These are phyloP conservation scores for Amphimallon solstitiale DNA, from an alignment of 2,888 invertebrate genomes.

Conservation along the genomic window DNA sequence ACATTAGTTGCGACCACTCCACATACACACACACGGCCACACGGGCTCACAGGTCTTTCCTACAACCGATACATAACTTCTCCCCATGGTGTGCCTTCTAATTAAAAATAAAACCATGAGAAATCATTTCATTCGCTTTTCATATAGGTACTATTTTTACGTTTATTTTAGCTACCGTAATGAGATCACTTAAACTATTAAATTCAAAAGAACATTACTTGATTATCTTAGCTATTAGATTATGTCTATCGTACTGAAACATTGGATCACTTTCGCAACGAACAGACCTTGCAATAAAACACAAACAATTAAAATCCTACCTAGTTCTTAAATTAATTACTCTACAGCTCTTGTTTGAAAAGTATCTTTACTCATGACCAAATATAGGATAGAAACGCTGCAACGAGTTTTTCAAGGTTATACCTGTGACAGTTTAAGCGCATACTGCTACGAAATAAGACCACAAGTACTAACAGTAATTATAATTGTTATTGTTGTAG, in stretches of 20 bases:
- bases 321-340: no score
- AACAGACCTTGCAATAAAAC: constrained; percentile 9
- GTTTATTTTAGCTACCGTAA: no score
- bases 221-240: no score
- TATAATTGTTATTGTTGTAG: constrained; percentile 15
- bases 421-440: constrained; percentile 15
- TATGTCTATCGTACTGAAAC: no score
- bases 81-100: no score
- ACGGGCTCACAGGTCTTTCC: no score
- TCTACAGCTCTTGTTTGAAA: neutral
- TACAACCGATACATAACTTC: no score
- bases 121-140: no score
- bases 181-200: no score
- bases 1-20: neutral
- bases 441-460: neutral
- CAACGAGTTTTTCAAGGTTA: constrained; percentile 20
- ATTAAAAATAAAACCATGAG: no score
- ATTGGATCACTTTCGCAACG: neutral
- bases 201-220: no score
- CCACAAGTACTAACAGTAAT: neutral
- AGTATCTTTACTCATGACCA: constrained; percentile 4
- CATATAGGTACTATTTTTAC: no score
- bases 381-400: constrained; percentile 21
- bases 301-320: constrained; percentile 5
- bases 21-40: neutral